Conservation (phyloP, 2,797 vertebrate species). For the Clarias platycephalus region DNA sequence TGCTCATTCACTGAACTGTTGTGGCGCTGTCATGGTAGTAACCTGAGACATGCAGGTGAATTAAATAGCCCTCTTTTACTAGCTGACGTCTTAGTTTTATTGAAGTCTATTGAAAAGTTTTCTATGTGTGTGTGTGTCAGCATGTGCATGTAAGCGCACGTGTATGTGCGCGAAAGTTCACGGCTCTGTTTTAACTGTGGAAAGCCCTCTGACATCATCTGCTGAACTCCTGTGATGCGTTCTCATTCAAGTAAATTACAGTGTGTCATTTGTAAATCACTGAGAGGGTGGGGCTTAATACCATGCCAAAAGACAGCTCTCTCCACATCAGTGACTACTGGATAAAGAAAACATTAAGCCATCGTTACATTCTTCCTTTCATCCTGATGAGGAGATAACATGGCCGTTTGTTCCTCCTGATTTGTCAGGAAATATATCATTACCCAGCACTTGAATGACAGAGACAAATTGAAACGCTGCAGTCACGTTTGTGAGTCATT, state of each 20-base stretch:
- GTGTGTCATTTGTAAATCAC: constrained; percentile 57
- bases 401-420: constrained; percentile 40
- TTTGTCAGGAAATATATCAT: constrained; percentile 49
- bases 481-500: not conserved
- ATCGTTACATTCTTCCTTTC: constrained; percentile 53
- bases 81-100: constrained; percentile 31
- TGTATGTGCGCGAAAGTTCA: constrained; percentile 39
- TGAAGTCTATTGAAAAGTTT: constrained; percentile 37
- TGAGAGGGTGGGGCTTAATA: constrained; percentile 47
- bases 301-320: constrained; percentile 49
- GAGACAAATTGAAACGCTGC: constrained; percentile 25
- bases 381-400: constrained; percentile 53
- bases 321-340: constrained; percentile 57
- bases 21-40: not conserved
- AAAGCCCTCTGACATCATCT: constrained; percentile 61
- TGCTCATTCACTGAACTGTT: constrained; percentile 1
- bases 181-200: constrained; percentile 42
- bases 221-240: constrained; percentile 41
- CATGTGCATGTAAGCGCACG: constrained; percentile 15
- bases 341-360: constrained; percentile 53
- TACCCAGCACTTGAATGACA: constrained; percentile 33
- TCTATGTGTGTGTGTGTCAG: constrained; percentile 28
- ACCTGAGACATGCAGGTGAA: constrained; percentile 6
- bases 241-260: constrained; percentile 58
- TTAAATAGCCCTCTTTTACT: constrained; percentile 36